Conservation (phyloP, 1,140 invertebrate genomes). For the Panulirus ornatus region DNA sequence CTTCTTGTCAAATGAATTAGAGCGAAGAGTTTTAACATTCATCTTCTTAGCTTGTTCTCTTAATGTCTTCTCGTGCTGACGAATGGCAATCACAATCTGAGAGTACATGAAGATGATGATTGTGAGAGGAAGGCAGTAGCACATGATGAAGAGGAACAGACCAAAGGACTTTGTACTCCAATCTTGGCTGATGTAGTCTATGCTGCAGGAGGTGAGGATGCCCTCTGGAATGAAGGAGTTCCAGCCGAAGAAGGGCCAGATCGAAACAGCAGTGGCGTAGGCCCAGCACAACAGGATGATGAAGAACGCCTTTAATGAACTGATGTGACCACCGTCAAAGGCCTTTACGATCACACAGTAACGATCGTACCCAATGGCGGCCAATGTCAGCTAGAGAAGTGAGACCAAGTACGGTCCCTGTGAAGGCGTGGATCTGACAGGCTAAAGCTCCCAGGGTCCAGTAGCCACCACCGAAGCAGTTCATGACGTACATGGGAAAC, state of each 20-base stretch:
- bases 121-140: slow-evolving; percentile 73
- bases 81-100: slow-evolving; percentile 79
- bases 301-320: slow-evolving; percentile 70
- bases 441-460: slow-evolving; percentile 83
- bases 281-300: slow-evolving; percentile 76
- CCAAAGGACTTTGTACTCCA: slow-evolving; percentile 66
- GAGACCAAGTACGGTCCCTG: slow-evolving; percentile 79
- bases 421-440: slow-evolving; percentile 89
- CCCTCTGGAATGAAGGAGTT: slow-evolving; percentile 76
- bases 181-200: slow-evolving; percentile 75
- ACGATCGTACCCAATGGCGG: slow-evolving; percentile 76
- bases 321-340: slow-evolving; percentile 75
- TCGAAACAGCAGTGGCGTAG: slow-evolving; percentile 73
- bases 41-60: slow-evolving; percentile 78
- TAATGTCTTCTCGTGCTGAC: slow-evolving; percentile 79
- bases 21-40: slow-evolving; percentile 77
- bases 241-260: slow-evolving; percentile 76
- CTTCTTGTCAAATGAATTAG: slow-evolving; percentile 74
- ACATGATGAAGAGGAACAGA: slow-evolving; percentile 72
- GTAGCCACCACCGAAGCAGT: slow-evolving; percentile 81
- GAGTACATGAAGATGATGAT: slow-evolving; percentile 78
- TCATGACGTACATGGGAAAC: slow-evolving; percentile 89
- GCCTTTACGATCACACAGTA: slow-evolving; percentile 77
- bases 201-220: slow-evolving; percentile 75
- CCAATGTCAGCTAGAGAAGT: slow-evolving; percentile 75